Base-by-base conservation (phyloP, 2,888 invertebrate species). In the Eucriotettix oculatus region DNA sequence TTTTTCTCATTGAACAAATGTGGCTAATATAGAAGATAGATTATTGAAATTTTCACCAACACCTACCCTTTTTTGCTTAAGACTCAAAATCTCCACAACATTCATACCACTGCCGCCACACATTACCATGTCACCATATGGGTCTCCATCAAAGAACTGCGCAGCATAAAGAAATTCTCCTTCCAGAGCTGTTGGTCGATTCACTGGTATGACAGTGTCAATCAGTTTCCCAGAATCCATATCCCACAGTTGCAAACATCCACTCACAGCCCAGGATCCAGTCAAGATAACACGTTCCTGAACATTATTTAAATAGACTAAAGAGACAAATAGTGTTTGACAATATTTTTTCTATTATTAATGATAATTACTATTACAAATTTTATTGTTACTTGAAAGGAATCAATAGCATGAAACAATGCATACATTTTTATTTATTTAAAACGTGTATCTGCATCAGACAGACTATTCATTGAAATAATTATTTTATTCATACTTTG, bases 141-240 rank as follows among this genome's bases (percentile, higher is more conserved):
- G 66, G 64, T 72, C 71, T 1, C 71, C 71, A 44, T 70, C 67
- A 58, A 72, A 80, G 68, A 75, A 82, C 42, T 76, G 76, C 57
- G 77, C 78, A 1, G 78, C 74, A 64, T 80, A 80, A 9, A 80
- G 72, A 66, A 78, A 82, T 65, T 82, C 81, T 0, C 81, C 81
- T 48, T 78, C 78, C 0, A 79, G 72, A 54, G 77, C 74, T 0
- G 73, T 74, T 43, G 76, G 70, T 54, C 81, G 70, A 66, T 82
- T 81, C 62, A 75, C 74, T 0, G 77, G 77, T 42, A 73, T 70
- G 48, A 81, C 69, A 16, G 76, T 69, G 59, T 71, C 73, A 12
- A 79, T 64, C 48, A 75, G 69, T 67, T 77, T 78, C 61, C 73
- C 76, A 1, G 77, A 77, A 10, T 69, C 71, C 52, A 80, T 64